These are phyloP conservation scores for Octodonta nipae DNA, from an alignment of 2,888 invertebrate genomes.

Conservation along the genomic window DNA sequence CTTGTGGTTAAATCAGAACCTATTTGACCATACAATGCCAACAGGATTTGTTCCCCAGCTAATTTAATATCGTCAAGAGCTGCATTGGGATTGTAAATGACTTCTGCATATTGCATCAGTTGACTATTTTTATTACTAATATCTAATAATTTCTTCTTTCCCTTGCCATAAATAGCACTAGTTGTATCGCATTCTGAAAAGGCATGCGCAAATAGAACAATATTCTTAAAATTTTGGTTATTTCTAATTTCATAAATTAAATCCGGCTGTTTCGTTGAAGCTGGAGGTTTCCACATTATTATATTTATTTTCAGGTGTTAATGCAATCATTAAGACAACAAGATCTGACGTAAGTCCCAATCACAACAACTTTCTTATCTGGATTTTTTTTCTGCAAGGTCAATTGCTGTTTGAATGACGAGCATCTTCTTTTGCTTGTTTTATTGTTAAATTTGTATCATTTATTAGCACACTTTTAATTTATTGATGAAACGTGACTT, in stretches of 20 bases:
- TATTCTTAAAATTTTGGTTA: constrained; percentile 1
- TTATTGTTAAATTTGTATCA: constrained; percentile 1
- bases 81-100: constrained; percentile 1
- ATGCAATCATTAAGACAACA: constrained; percentile 1
- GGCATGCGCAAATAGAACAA: constrained; percentile 4
- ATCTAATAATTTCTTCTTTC: constrained; percentile 2
- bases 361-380: neutral
- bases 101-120: neutral
- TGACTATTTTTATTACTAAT: neutral
- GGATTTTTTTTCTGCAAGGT: constrained; percentile 1
- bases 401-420: neutral
- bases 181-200: constrained; percentile 5
- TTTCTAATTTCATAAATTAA: neutral
- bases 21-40: constrained; percentile 2
- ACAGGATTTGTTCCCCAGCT: constrained; percentile 5
- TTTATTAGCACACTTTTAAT: constrained; percentile 1
- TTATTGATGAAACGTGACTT: constrained; percentile 1
- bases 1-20: neutral
- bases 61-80: neutral
- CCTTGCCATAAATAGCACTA: neutral
- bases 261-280: neutral
- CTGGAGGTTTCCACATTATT: neutral
- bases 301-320: constrained; percentile 1
- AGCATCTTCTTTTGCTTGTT: constrained; percentile 1
- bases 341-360: constrained; percentile 1